Percentiles rank a stretch among this genome's conserved stretches.
Conservation (phyloP, 2,888 invertebrate genomes). For the Micropterix aruncella region DNA sequence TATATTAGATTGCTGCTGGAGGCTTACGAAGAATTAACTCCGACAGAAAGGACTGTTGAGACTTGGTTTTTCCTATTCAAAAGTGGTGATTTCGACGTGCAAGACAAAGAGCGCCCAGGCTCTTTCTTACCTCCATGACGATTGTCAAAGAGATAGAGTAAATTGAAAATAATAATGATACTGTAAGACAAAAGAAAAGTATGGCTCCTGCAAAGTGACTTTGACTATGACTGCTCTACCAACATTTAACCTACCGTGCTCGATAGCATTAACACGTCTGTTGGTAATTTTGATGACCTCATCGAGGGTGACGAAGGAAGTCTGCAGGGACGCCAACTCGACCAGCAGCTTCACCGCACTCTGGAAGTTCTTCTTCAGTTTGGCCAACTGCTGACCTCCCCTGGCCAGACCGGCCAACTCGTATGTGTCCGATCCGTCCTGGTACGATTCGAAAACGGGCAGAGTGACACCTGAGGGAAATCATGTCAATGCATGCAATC, state of each 20-base stretch:
- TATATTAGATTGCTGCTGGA: too few species aligned
- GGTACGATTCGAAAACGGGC: slow-evolving; percentile 87
- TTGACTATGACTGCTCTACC: too few species aligned
- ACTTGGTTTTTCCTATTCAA: too few species aligned
- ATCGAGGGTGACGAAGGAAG: slow-evolving; percentile 95
- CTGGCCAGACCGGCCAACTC: slow-evolving; percentile 92
- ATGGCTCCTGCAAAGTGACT: too few species aligned
- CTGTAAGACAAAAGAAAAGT: too few species aligned
- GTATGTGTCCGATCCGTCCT: slow-evolving; percentile 92
- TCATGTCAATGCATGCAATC: too few species aligned
- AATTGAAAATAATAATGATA: too few species aligned
- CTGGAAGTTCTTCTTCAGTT: slow-evolving; percentile 96
- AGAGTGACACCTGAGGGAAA: slow-evolving; percentile 87
- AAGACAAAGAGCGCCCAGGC: too few species aligned
- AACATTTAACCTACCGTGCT: slow-evolving; percentile 75
- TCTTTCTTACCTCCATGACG: neutral
- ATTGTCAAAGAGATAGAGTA: neutral
- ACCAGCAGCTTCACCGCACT: slow-evolving; percentile 92
- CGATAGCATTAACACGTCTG: slow-evolving; percentile 97
- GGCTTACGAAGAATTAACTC: neutral
- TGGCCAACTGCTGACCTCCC: slow-evolving; percentile 94
- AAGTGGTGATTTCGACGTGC: too few species aligned
- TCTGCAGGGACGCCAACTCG: slow-evolving; percentile 94
- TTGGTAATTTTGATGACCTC: slow-evolving; percentile 99
- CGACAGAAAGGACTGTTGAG: too few species aligned